Evolutionary conservation across 2,113 vertebrate genomes (phyloP), one percentile per base, ranked within the genome.

Genomic region (Siphamia tubifer): DNA sequence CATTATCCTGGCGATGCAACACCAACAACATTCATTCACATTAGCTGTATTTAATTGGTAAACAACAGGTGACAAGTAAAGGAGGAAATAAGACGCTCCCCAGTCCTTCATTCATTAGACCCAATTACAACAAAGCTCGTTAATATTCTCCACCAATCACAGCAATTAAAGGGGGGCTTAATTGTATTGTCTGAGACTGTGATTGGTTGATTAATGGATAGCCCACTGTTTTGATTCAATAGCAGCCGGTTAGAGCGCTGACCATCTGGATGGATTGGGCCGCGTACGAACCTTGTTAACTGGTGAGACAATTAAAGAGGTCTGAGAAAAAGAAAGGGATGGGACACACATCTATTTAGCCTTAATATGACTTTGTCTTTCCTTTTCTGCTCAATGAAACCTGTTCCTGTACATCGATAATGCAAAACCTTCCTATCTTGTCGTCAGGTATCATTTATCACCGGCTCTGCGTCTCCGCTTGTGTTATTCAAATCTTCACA

Each of bases 61-160:
- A 79, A 88, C 61, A 74, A 68, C 76, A 81, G 74, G 69, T 83
- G 83, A 89, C 80, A 77, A 81, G 66, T 51, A 39, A 65, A 77
- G 67, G 67, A 76, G 86, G 86, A 87, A 85, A 83, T 73, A 67
- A 80, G 84, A 85, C 52, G 36, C 60, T 68, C 45, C 77, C 68
- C 40, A 36, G 68, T 27, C 45, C 16, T 40, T 66, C 77, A 52
- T 79, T 81, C 27, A 83, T 89, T 84, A 84, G 17, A 43, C 55
- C 52, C 75, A 86, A 85, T 90, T 88, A 89, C 78, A 60, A 69
- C 40, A 13, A 7, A 45, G 78, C 57, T 87, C 79, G 56, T 91
- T 90, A 88, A 90, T 90, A 89, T 90, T 84, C 76, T 63, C 78
- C 68, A 77, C 88, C 79, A 88, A 84, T 89, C 66, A 84, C 77